A percentile compares a stretch with the other conserved stretches of the same genome.
phyloP scores from a whole-genome alignment of 1,140 invertebrate genomes.

The Phthorimaea operculella region DNA sequence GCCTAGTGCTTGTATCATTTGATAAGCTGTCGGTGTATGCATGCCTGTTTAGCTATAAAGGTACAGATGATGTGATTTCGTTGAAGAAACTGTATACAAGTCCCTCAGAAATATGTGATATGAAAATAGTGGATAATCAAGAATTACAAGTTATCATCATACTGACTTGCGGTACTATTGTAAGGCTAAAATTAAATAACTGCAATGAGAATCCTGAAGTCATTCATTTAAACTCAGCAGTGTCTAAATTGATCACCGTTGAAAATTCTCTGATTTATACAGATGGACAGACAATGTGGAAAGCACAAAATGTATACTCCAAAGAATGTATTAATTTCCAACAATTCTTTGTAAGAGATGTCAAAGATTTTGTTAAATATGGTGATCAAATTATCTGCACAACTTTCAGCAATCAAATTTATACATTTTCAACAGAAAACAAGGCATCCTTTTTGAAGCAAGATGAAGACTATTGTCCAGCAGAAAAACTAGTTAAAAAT shows the following conservation, averaged over 20 bases:
- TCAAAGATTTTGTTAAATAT: constrained; percentile 40
- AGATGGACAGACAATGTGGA: constrained; percentile 47
- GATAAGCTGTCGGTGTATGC: constrained; percentile 36
- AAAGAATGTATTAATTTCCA: constrained; percentile 23
- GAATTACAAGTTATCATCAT: constrained; percentile 28
- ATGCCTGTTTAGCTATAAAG: constrained; percentile 25
- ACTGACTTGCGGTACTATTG: constrained; percentile 37
- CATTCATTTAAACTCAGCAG: constrained; percentile 41
- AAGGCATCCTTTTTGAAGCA: constrained; percentile 22
- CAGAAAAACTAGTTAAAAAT: constrained; percentile 33
- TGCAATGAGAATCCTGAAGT: constrained; percentile 8
- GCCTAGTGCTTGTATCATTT: constrained; percentile 34
- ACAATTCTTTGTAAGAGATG: constrained; percentile 34
- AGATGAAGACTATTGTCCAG: constrained; percentile 22
- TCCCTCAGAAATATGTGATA: constrained; percentile 35
- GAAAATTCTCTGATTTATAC: constrained; percentile 37
- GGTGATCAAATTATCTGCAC: constrained; percentile 43
- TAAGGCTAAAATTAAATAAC: too few species aligned
- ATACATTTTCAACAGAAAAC: constrained; percentile 33
- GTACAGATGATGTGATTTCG: constrained; percentile 10
- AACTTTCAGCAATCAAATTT: constrained; percentile 45
- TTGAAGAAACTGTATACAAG: constrained; percentile 35
- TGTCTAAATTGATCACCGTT: constrained; percentile 28
- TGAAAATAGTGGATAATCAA: constrained; percentile 23
- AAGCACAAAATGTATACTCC: constrained; percentile 28